Conservation (phyloP, 2,113 vertebrate genomes). For the Neogobius melanostomus region DNA sequence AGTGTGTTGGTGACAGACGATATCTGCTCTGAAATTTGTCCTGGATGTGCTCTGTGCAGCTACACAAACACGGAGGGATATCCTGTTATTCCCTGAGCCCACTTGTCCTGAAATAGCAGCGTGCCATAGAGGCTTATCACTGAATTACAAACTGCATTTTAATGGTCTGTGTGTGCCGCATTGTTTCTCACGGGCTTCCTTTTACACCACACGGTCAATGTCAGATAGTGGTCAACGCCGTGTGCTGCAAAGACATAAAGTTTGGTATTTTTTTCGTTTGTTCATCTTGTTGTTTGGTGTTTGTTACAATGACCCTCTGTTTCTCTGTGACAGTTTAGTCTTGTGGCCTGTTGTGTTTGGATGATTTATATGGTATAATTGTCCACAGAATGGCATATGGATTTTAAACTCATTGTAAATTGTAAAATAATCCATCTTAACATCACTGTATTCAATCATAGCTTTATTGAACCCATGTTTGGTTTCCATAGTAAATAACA, state of each 20-base stretch:
- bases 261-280: background rate
- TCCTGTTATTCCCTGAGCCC: conserved; percentile 71
- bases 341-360: no score
- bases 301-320: no score
- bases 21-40: conserved; percentile 15
- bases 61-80: conserved; percentile 64
- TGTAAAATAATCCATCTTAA: no score
- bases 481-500: conserved; percentile 30
- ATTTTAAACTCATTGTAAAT: no score
- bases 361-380: no score
- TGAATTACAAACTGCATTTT: conserved; percentile 51
- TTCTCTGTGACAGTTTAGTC: no score
- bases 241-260: background rate
- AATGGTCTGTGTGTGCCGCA: conserved; percentile 45
- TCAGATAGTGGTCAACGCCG: conserved; percentile 5
- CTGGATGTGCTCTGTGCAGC: conserved; percentile 17
- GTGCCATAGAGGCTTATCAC: conserved; percentile 53
- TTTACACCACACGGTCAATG: conserved; percentile 23
- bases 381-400: no score
- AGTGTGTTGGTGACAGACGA: conserved; percentile 7
- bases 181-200: conserved; percentile 61
- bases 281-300: background rate
- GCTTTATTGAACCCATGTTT: conserved; percentile 28
- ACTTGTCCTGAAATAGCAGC: conserved; percentile 66
- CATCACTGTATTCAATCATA: no score